Percentiles rank a stretch among this genome's conserved stretches.
Conservation (phyloP, 2,888 invertebrate genomes). For the Trichopria drosophilae region DNA sequence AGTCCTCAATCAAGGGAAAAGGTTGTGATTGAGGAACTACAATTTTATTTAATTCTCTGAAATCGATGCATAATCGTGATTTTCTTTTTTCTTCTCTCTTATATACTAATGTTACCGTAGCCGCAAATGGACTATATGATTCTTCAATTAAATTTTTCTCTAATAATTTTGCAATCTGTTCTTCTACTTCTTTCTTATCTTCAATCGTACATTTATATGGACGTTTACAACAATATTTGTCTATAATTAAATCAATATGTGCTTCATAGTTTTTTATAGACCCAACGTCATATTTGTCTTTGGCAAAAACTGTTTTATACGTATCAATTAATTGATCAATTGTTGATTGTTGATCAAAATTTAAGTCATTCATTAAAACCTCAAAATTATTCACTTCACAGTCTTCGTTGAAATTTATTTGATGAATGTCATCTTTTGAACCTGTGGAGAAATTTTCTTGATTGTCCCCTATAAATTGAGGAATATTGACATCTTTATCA, state of each 20-base stretch:
- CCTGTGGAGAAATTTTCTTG: neutral
- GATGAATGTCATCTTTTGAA: too few species aligned
- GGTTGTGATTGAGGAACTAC: constrained; percentile 36
- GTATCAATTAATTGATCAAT: constrained; percentile 33
- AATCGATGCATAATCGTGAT: constrained; percentile 36
- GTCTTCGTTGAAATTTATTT: constrained; percentile 33
- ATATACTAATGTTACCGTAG: constrained; percentile 30
- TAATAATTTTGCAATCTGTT: constrained; percentile 36
- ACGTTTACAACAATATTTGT: constrained; percentile 33
- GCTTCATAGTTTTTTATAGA: constrained; percentile 34
- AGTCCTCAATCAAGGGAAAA: constrained; percentile 37
- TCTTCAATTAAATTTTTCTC: constrained; percentile 36
- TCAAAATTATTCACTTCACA: constrained; percentile 23
- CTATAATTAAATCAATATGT: constrained; percentile 30
- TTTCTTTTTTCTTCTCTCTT: constrained; percentile 36
- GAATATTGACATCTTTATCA: too few species aligned
- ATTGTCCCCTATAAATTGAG: too few species aligned
- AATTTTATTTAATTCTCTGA: constrained; percentile 37
- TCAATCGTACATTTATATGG: constrained; percentile 31
- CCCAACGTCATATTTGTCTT: constrained; percentile 38
- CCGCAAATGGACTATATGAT: constrained; percentile 38
- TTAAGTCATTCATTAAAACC: constrained; percentile 23
- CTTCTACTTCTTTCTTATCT: constrained; percentile 38
- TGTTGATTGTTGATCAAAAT: constrained; percentile 8
- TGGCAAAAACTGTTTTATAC: constrained; percentile 35